phyloP scores from a whole-genome alignment of 2,888 invertebrate genomes.

The Cyclophora punctaria region DNA sequence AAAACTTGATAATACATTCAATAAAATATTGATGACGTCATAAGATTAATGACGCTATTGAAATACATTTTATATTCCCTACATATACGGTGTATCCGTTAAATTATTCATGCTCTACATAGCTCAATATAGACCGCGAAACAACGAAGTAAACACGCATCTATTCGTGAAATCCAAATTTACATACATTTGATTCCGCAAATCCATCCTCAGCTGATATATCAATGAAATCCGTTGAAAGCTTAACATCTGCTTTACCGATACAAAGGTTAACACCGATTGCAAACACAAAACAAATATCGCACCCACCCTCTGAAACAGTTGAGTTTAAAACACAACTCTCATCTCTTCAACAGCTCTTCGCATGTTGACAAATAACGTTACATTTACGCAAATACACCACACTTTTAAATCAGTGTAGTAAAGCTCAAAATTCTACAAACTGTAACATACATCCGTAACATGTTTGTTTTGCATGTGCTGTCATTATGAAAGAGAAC shows the following conservation, averaged over 20 bases:
- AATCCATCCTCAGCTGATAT: neutral
- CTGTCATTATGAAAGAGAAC: conserved; percentile 27
- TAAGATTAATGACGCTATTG: neutral
- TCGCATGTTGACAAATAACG: conserved; percentile 22
- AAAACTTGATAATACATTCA: too few species aligned
- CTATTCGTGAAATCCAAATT: neutral
- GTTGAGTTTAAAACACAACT: conserved; percentile 27
- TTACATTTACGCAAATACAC: neutral
- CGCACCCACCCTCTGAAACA: conserved; percentile 28
- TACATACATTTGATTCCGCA: neutral
- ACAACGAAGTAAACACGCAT: neutral
- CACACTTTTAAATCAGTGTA: neutral
- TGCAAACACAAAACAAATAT: conserved; percentile 30
- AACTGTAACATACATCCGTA: neutral
- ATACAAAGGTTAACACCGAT: conserved; percentile 23
- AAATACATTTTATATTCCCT: neutral
- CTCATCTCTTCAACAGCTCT: conserved; percentile 33
- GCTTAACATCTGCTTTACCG: conserved; percentile 4
- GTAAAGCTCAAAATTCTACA: conserved; percentile 6
- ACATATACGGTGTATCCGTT: neutral
- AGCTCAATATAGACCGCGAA: neutral
- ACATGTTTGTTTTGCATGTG: conserved; percentile 14
- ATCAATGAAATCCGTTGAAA: conserved; percentile 4
- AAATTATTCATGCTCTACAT: neutral
- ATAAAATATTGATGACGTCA: too few species aligned